Evolutionary conservation across 2,113 vertebrate genomes (phyloP).

Genomic region (Genyomyrus donnyi): DNA sequence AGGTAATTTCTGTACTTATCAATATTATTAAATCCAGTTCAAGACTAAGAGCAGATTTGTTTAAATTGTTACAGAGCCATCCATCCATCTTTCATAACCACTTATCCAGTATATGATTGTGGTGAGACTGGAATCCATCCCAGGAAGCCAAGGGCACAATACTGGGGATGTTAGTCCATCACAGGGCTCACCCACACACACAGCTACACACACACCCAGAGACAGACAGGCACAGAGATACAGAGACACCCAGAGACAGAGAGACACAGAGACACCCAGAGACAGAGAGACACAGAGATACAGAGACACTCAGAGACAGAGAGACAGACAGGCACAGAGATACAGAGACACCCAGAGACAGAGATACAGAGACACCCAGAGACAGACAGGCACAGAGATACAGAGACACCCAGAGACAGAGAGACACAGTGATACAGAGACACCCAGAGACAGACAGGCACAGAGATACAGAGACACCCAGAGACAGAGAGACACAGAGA

Average conservation of each 20-base stretch:
- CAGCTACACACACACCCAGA: neutral
- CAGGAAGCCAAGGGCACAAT: neutral
- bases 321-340: no score
- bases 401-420: no score
- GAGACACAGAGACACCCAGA: neutral
- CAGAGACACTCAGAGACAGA: neutral
- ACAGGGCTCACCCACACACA: neutral
- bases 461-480: no score
- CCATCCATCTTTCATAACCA: neutral
- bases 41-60: neutral
- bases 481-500: no score
- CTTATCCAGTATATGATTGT: neutral
- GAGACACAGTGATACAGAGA: no score
- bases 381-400: neutral
- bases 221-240: neutral
- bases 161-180: neutral
- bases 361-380: neutral
- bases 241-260: neutral
- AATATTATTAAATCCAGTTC: neutral
- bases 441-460: no score
- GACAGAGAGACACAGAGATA: neutral
- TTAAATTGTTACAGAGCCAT: neutral
- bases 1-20: neutral
- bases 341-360: neutral
- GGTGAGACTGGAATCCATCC: neutral